A percentile compares a stretch with the other conserved stretches of the same genome.
Conservation (phyloP, 2,113 vertebrate genomes). For the Lagopus leucura region DNA sequence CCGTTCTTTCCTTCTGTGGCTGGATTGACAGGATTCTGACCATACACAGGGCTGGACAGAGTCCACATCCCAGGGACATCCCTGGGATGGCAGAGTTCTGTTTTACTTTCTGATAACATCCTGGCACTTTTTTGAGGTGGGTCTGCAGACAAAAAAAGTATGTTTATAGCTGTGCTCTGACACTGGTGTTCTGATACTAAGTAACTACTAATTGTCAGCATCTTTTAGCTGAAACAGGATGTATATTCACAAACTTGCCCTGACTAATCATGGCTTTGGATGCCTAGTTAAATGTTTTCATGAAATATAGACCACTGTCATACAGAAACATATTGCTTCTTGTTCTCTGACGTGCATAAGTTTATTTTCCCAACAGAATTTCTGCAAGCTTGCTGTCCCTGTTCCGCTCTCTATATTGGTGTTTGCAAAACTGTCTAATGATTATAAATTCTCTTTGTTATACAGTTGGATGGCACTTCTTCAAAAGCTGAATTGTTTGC, state of each 20-base stretch:
- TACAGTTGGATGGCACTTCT: fast-evolving
- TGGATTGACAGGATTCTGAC: background rate
- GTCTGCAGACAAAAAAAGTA: background rate
- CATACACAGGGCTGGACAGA: background rate
- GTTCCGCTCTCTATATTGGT: background rate
- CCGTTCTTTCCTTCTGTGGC: background rate
- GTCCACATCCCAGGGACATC: too few relatives aligned
- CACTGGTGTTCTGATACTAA: background rate
- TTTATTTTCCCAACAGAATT: background rate
- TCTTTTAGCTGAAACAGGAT: background rate
- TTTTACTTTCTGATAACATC: background rate
- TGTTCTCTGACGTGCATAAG: background rate
- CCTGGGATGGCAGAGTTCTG: background rate
- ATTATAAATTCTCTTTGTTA: background rate
- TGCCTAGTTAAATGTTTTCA: background rate
- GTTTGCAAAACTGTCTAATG: background rate
- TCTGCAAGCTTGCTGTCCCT: background rate
- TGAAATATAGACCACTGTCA: background rate
- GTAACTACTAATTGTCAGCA: background rate
- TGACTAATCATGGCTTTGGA: background rate
- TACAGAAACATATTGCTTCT: background rate
- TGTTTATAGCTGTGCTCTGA: background rate
- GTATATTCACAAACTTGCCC: background rate
- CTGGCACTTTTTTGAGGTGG: background rate
- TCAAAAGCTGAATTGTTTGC: background rate